Base-by-base conservation (phyloP, 2,113 vertebrate genomes). In the Apodemus sylvaticus region DNA sequence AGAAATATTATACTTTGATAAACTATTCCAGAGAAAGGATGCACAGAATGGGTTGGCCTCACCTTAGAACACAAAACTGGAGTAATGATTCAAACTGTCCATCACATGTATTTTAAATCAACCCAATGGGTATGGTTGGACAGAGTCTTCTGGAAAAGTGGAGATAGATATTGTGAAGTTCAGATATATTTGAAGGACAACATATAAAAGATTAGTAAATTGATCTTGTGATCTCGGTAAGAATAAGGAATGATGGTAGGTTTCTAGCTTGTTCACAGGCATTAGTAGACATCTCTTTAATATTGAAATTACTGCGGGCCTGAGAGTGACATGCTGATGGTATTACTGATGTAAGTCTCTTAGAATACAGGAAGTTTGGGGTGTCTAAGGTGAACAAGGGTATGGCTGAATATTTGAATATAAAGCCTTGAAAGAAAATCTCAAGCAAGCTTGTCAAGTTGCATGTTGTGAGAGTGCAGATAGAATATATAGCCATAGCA, bases 1-100 rank as follows among this genome's bases (percentile, higher is more conserved):
- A 95, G 73, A 36, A 94, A 62, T 85, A 70, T n/a, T 85, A 91
- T 94, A 89, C 89, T 93, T 91, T 94, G 89, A 96, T 94, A 94
- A 97, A 92, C 68, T 94, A 64, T 36, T 71, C 34, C 83, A 90
- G 53, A 94, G 45, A 88, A 94, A 94, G 34, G 90, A 94, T 74
- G 16, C 31, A 53, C 64, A 94, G 62, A 90, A 71, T 89, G 90
- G 45, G 8, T 91, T 91, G 92, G 20, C 39, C n/a, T 79, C n/a
- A 71, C 93, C 92, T 92, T 76, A 93, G 19, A 93, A 94, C 74
- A 95, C 51, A 90, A 87, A 92, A 92, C 71, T 7, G 26, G n/a
- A 78, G 7, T 71, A 58, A 88, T 58, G 42, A 95, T 5, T 85
- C 29, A 86, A 86, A 34, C 17, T 34, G 36, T 3, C 0, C 5